Conservation (phyloP, 2,797 vertebrate genomes). For the Sebastes wilsoni region DNA sequence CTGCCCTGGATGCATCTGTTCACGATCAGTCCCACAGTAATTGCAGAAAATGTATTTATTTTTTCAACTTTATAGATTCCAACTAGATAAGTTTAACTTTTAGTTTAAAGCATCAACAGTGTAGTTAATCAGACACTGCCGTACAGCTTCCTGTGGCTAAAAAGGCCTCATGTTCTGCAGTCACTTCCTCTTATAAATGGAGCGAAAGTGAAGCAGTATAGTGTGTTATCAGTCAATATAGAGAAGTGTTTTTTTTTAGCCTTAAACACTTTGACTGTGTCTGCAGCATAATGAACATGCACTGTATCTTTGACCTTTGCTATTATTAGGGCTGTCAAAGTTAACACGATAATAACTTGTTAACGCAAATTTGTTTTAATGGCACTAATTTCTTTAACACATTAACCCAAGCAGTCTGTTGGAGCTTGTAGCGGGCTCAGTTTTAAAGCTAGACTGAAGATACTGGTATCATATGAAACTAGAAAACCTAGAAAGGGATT, state of each 20-base stretch:
- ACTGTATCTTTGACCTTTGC: background rate
- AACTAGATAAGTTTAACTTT: background rate
- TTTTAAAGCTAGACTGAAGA: too few relatives aligned
- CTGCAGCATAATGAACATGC: background rate
- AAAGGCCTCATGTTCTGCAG: background rate
- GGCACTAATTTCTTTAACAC: too few relatives aligned
- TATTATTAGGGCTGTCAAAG: too few relatives aligned
- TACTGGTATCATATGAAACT: too few relatives aligned
- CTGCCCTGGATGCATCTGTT: background rate
- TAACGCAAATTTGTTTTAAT: too few relatives aligned
- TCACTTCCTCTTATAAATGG: conserved; percentile 22
- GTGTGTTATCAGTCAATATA: background rate
- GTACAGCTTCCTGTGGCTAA: background rate
- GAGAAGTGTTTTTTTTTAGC: background rate
- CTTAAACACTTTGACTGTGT: background rate
- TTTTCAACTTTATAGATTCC: background rate
- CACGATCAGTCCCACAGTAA: background rate
- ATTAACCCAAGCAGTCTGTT: too few relatives aligned
- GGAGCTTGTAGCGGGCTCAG: too few relatives aligned
- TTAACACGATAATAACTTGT: too few relatives aligned
- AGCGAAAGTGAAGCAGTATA: background rate
- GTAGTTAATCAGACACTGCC: background rate
- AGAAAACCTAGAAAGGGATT: too few relatives aligned
- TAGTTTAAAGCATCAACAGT: background rate
- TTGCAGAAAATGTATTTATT: background rate